These are phyloP conservation scores for Hipparchia semele DNA, from an alignment of 2,888 invertebrate genomes.

Conservation along the genomic window DNA sequence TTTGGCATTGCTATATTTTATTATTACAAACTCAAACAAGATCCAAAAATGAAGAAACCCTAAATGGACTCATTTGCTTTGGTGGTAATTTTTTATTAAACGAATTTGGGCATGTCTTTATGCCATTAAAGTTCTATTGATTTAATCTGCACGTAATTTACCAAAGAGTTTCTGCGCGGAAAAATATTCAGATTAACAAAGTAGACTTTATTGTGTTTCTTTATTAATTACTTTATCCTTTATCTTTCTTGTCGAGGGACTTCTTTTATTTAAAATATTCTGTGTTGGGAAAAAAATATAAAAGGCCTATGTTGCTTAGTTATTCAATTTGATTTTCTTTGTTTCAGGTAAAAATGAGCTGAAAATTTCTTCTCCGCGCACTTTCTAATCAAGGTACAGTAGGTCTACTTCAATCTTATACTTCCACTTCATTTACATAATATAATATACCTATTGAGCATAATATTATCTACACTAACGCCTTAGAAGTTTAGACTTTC, in stretches of 20 bases:
- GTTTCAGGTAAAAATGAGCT: conserved; percentile 17
- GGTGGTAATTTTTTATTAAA: too few species aligned
- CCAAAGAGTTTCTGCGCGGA: not conserved
- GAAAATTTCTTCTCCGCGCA: not conserved
- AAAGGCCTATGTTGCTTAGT: conserved; percentile 7
- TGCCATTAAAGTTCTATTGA: not conserved
- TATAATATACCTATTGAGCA: too few species aligned
- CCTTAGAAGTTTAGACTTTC: too few species aligned
- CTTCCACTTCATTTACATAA: not conserved
- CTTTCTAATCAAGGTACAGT: not conserved
- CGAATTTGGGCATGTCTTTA: not conserved
- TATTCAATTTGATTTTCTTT: conserved; percentile 19
- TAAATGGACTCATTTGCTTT: too few species aligned
- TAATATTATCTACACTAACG: not conserved
- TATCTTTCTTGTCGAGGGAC: conserved; percentile 5
- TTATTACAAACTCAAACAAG: too few species aligned
- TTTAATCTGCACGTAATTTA: not conserved
- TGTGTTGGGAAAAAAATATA: not conserved
- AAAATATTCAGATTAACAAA: conserved; percentile 13
- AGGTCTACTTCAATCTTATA: not conserved
- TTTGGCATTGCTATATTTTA: too few species aligned
- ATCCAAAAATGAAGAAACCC: too few species aligned
- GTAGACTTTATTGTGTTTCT: conserved; percentile 19
- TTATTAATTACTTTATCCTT: conserved; percentile 27
- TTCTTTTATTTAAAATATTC: conserved; percentile 16